Evolutionary conservation across 2,113 vertebrate species (phyloP), one percentile per base, ranked within the genome.

Genomic region (Beaufortia kweichowensis): DNA sequence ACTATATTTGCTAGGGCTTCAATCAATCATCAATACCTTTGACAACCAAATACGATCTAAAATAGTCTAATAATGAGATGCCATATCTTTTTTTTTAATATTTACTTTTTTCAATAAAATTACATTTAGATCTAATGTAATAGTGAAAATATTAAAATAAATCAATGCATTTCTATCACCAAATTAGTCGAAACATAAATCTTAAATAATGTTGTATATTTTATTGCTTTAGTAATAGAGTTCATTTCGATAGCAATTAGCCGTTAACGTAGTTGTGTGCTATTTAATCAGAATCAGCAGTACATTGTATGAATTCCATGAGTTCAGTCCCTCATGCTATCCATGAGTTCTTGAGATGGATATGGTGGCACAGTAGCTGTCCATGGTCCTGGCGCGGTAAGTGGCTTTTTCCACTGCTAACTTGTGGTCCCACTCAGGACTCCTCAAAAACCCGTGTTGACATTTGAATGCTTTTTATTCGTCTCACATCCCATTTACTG

Each of bases 331-430:
- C 76, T n/a, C 26, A 82, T 81, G 80, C 77, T 82, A 6, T 6
- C 31, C 6, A 33, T 3, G 78, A 75, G 77, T 65, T 26, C 86
- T 75, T 89, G 88, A 86, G 83, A 78, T 71, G 88, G 74, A 86
- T 82, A 75, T 11, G 46, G 86, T 82, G 86, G 83, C 89, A 86
- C 83, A 76, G 88, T 69, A 90, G 85, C 92, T 93, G 89, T 90
- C 91, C 91, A 86, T 86, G 92, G 92, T 93, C 72, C 92, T 92
- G 91, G 89, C 84, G 82, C 81, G 59, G 72, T 88, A 88, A 89
- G 81, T 86, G 87, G 85, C 86, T 90, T 90, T 87, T 87, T 86
- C 77, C 64, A 75, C 81, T 78, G 68, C 81, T 84, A 84, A 84
- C 80, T 81, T 81, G 75, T 76, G 83, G 83, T 82, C 78, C 82